Base-by-base conservation (phyloP, 2,888 invertebrate species). In the Lycia hirtaria region DNA sequence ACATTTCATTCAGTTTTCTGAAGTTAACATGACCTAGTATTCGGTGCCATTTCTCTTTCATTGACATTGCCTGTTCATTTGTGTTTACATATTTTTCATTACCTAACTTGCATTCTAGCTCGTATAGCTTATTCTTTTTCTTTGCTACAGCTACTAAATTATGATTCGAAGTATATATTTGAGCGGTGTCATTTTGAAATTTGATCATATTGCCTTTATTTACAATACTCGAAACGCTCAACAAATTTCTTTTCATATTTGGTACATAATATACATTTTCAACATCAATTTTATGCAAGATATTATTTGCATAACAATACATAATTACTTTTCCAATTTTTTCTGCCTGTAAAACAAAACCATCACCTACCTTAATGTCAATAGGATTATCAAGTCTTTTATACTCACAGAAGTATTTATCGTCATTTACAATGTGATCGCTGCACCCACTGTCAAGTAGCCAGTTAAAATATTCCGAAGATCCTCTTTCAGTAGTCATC, bases 1-100 rank as follows among this genome's bases (percentile, higher is more conserved):
- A 43, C 40, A 64, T 52, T 15, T 58, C 52, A 37, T 63, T 52
- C 61, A 69, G 56, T 54, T 65, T 61, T 32, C 63, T 56, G 62
- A 71, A 69, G 47, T 66, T 69, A 32, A 67, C 62, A 67, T 68
- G 69, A 40, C 67, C 65, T 35, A 67, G 60, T 48, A 61, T 51
- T 24, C 64, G 56, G 52, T 67, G 67, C 59, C 50, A 60, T 62
- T 68, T 68, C 37, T 68, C 66, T 58, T 67, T 68, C 30, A 43
- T 24, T 44, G 22, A 37, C 14, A 32, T 32, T 6, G 26, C 26
- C 26, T 3, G 26, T 26, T 26, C 26, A 26, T 26, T 26, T 26
- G 26, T 26, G 26, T 26, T 26, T 26, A 26, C 26, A 26, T 26
- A 26, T 7, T 6, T 26, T 26, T 26, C 26, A 26, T 7, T 26